Conservation (phyloP, 1,140 invertebrate species). For the Drosophila quadrilineata region DNA sequence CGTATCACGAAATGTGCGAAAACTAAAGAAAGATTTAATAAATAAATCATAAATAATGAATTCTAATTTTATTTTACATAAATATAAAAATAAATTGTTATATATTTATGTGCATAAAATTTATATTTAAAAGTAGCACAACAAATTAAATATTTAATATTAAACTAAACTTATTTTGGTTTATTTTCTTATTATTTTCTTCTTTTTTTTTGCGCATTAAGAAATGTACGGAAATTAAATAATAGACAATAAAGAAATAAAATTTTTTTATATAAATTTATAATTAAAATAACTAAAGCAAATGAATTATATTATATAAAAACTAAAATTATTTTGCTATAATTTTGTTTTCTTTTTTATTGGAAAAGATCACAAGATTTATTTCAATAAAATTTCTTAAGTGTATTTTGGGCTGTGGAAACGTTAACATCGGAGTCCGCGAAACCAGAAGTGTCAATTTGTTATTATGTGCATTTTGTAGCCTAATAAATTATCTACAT, state of each 20-base stretch:
- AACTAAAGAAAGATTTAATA: background rate
- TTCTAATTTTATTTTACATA: no score
- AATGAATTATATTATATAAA: no score
- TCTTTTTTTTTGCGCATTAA: conserved; percentile 11
- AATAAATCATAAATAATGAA: no score
- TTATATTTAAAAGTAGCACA: no score
- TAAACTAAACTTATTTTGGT: no score
- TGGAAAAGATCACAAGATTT: conserved; percentile 35
- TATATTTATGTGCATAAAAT: no score
- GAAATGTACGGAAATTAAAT: background rate
- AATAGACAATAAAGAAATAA: background rate
- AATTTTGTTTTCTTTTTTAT: background rate
- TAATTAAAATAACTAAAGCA: background rate
- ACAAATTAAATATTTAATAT: no score
- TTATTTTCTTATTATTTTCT: no score
- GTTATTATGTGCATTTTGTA: conserved; percentile 9
- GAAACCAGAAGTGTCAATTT: conserved; percentile 34
- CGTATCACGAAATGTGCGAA: background rate
- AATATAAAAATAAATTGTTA: no score
- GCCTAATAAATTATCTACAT: background rate
- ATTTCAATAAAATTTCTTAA: no score
- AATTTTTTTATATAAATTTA: conserved; percentile 1
- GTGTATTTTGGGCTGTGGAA: conserved; percentile 52
- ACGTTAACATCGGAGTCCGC: conserved; percentile 39
- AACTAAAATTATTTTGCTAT: no score